These are phyloP conservation scores for Passer domesticus DNA, from an alignment of 2,113 vertebrate genomes.

Conservation along the genomic window DNA sequence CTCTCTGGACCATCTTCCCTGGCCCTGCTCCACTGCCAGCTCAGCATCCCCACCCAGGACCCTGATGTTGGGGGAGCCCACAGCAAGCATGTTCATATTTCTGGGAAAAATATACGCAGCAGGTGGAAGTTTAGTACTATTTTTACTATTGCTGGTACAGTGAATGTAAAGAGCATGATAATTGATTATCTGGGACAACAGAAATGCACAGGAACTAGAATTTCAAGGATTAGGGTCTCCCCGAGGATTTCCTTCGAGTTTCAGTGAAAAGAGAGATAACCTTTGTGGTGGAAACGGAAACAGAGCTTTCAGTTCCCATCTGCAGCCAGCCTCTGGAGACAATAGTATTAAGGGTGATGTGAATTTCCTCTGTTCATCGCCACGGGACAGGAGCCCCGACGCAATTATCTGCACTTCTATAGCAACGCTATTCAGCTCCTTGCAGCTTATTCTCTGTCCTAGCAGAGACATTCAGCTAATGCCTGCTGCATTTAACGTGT, in stretches of 20 bases:
- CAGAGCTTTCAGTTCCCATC: slow-evolving; percentile 38
- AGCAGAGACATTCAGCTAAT: background rate
- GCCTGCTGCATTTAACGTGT: background rate
- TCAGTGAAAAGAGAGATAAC: slow-evolving; percentile 31
- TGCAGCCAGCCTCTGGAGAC: slow-evolving; percentile 10
- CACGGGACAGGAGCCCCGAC: background rate
- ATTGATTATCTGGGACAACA: slow-evolving; percentile 57
- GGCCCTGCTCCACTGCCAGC: background rate
- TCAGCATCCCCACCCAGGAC: accelerated
- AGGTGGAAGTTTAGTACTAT: slow-evolving; percentile 49
- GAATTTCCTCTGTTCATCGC: slow-evolving; percentile 23
- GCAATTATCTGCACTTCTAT: background rate
- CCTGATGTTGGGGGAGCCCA: background rate
- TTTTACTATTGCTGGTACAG: slow-evolving; percentile 17
- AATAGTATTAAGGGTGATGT: slow-evolving; percentile 10
- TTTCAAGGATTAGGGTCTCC: slow-evolving; percentile 61
- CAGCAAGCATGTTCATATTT: background rate
- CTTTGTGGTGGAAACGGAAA: slow-evolving; percentile 40
- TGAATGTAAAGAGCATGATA: slow-evolving; percentile 33
- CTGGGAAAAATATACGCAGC: slow-evolving; percentile 32
- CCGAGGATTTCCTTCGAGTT: background rate
- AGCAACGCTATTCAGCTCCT: background rate
- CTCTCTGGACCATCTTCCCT: accelerated
- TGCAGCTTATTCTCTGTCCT: background rate
- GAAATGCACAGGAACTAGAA: slow-evolving; percentile 45